Conservation (phyloP, 2,888 invertebrate genomes). For the Patella depressa region DNA sequence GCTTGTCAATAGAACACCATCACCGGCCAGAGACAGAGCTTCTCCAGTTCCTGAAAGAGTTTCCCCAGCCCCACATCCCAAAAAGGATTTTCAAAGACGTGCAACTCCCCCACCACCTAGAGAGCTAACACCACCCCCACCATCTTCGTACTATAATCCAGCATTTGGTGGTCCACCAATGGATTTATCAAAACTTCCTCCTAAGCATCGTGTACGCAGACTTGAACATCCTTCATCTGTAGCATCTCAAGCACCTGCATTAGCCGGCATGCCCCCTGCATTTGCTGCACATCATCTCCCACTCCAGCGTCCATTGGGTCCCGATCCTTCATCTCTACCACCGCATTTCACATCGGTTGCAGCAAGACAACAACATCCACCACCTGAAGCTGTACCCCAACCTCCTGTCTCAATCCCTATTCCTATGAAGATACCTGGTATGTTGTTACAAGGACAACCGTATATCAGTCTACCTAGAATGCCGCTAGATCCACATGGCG, state of each 20-base stretch:
- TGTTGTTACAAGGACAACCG: background rate
- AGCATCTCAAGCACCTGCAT: background rate
- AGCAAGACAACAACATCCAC: background rate
- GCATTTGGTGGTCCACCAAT: background rate
- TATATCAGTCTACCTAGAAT: background rate
- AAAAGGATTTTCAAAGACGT: conserved; percentile 3
- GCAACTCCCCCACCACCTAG: background rate
- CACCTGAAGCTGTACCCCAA: background rate
- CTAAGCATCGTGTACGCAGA: background rate
- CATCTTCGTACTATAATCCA: background rate
- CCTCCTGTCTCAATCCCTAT: background rate
- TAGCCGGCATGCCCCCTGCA: background rate
- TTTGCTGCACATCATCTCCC: background rate
- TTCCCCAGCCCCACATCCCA: conserved; percentile 6
- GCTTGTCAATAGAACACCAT: conserved; percentile 4
- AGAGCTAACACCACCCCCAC: background rate
- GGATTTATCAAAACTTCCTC: conserved; percentile 1
- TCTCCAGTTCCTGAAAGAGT: conserved; percentile 9
- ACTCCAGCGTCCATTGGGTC: background rate
- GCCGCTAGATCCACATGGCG: background rate
- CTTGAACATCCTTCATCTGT: background rate
- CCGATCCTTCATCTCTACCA: background rate
- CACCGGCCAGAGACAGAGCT: background rate
- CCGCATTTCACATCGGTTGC: background rate
- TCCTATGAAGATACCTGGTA: background rate